Evolutionary conservation across 2,888 invertebrate species (phyloP).

Genomic region (Oligia strigilis): DNA sequence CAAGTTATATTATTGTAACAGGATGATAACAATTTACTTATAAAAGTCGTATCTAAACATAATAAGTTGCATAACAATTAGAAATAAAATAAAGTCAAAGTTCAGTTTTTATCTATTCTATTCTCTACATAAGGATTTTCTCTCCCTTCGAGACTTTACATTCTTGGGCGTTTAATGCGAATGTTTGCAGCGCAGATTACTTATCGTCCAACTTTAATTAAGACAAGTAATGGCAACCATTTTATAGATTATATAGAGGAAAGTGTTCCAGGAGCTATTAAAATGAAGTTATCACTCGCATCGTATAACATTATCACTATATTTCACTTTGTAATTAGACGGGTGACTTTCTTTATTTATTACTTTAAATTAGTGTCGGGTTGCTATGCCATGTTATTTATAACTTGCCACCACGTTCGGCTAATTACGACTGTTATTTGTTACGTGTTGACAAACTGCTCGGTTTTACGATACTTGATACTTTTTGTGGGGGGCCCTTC

Average conservation of each 20-base stretch:
- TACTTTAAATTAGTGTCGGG: conserved; percentile 51
- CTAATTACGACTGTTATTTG: conserved; percentile 62
- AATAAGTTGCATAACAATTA: conserved; percentile 26
- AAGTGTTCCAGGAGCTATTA: conserved; percentile 43
- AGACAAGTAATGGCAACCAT: conserved; percentile 8
- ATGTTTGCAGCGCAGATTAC: neutral
- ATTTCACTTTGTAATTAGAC: conserved; percentile 57
- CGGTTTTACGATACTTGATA: conserved; percentile 47
- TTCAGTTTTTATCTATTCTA: conserved; percentile 31
- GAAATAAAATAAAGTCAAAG: conserved; percentile 24
- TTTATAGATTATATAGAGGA: conserved; percentile 18
- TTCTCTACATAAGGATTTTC: neutral
- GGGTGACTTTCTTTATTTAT: conserved; percentile 52
- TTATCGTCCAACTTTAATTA: conserved; percentile 14
- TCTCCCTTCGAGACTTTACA: neutral
- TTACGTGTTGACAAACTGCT: conserved; percentile 56
- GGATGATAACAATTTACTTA: conserved; percentile 32
- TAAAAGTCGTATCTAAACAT: conserved; percentile 18
- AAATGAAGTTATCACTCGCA: conserved; percentile 50
- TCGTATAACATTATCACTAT: conserved; percentile 54
- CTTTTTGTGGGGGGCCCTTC: conserved; percentile 36
- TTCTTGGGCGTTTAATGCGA: conserved; percentile 1
- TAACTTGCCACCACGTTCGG: conserved; percentile 56
- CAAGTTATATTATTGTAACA: conserved; percentile 23
- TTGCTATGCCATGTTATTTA: conserved; percentile 53